A percentile compares a stretch with the other conserved stretches of the same genome.
Evolutionary conservation across 2,797 vertebrate species (phyloP).

Genomic region (Eleutherodactylus coqui): DNA sequence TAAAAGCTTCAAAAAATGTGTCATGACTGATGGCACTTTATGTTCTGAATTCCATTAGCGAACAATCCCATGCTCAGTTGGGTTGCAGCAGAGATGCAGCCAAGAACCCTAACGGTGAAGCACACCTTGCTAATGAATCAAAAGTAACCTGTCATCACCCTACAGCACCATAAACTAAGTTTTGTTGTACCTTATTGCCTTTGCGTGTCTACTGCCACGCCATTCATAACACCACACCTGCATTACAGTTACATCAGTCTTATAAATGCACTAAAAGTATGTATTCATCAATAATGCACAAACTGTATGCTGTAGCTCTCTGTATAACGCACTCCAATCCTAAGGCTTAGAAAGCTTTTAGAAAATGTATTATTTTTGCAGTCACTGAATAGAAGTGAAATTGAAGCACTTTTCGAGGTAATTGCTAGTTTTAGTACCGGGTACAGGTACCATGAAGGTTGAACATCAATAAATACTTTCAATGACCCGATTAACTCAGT

Average conservation of each 20-base stretch:
- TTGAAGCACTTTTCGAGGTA: conserved; percentile 2
- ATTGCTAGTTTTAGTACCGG: background rate
- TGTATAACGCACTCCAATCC: background rate
- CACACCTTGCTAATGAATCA: no score
- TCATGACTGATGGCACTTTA: no score
- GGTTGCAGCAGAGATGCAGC: no score
- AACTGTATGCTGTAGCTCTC: background rate
- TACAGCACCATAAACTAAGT: no score
- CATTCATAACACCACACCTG: no score
- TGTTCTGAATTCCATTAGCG: background rate
- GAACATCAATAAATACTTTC: background rate
- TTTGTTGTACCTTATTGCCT: no score
- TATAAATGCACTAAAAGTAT: conserved; percentile 4
- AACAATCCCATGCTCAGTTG: no score
- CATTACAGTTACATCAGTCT: background rate
- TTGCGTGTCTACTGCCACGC: no score
- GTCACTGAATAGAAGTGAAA: background rate
- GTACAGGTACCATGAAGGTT: background rate
- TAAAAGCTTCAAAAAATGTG: no score
- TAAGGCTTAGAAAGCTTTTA: conserved; percentile 7
- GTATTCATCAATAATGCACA: conserved; percentile 13
- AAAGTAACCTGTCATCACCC: no score
- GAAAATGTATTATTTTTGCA: conserved; percentile 15
- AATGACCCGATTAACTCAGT: conserved; percentile 38
- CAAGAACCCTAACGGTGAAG: no score